Base-by-base conservation (phyloP, 2,113 vertebrate species). In the Charadrius vociferus region DNA sequence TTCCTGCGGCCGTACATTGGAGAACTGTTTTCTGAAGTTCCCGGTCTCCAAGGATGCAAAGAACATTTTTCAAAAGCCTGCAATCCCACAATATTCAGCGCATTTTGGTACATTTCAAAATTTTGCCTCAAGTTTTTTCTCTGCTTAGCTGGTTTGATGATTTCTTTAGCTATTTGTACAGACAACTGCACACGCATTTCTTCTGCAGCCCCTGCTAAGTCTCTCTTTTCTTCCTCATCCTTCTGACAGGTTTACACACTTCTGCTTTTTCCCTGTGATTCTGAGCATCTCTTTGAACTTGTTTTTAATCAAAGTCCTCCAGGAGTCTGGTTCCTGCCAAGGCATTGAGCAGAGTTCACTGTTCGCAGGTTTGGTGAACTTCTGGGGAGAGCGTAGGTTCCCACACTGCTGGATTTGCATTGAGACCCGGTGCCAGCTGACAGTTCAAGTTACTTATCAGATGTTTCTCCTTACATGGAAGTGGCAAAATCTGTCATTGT, bases 1-100 rank as follows among this genome's bases (percentile, higher is more conserved):
- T 12, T 39, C 13, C 45, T 3, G 10, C 2, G 26, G 6, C 15
- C 9, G 19, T 1, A 2, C 29, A 2, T 0, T 5, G 8, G 4
- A 0, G 1, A 3, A 7, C 47, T 18, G 15, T 3, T 16, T 9
- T 49, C 58, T 59, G 49, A 59, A 24, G 49, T 0, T 29, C 23
- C 13, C 2, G 1, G 3, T 14, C 56, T 2, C 50, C 4, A 1
- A 13, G 50, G 66, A 5, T 7, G 41, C 34, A 29, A 7, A 4
- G 14, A 15, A 9, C 9, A 1, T 14, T 58, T 22, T 7, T 20
- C 13, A 27, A 37, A 7, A 43, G 22, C 49, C 17, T 50, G 27
- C 43, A n/a, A 43, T 16, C 41, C 37, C 6, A 0, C 14, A 45
- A 2, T 3, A 9, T 9, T 59, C 56, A 22, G 14, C 2, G 43